Evolutionary conservation across 2,113 vertebrate genomes (phyloP), one percentile per base, ranked within the genome.

Genomic region (Reinhardtius hippoglossoides): DNA sequence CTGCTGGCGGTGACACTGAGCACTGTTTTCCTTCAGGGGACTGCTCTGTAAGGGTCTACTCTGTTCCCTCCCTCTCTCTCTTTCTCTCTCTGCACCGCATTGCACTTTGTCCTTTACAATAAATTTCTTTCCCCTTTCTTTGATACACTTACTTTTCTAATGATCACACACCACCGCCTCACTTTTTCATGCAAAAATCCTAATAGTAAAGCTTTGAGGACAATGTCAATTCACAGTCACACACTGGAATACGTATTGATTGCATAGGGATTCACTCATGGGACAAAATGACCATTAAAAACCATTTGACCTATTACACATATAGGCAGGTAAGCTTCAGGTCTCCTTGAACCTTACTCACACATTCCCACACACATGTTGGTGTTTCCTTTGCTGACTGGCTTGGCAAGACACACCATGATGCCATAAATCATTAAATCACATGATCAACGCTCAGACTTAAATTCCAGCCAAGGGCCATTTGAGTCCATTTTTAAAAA

Each of bases 151-250:
- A 4, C 42, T 50, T 64, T 52, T 50, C 21, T 35, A 10, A 31
- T 27, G 5, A 37, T 50, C 27, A 16, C 24, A 10, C 54, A 21
- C 21, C 23, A 9, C 2, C 4, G 0, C 27, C 15, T 16, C 9
- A 31, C 46, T 55, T 10, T 24, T 4, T 55, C 14, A 13, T 7
- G 1, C 1, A 37, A 61, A 80, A 79, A 77, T 81, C 74, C 76
- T 86, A 77, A 90, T 82, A 78, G 74, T 4, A 54, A 70, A 67
- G 80, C 78, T 84, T 84, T 89, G 69, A 62, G 61, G 73, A 80
- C 70, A 2, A 76, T 72, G 72, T 78, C 71, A 87, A 69, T 24
- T n/a, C 52, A 50, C 46, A 15, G 13, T 54, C 20, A 54, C 18
- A 21, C 50, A 9, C 50, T 54, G 20, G 0, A n/a, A 54, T 54